Conservation (phyloP, 2,797 vertebrate species). For the Myotis vivesi region DNA sequence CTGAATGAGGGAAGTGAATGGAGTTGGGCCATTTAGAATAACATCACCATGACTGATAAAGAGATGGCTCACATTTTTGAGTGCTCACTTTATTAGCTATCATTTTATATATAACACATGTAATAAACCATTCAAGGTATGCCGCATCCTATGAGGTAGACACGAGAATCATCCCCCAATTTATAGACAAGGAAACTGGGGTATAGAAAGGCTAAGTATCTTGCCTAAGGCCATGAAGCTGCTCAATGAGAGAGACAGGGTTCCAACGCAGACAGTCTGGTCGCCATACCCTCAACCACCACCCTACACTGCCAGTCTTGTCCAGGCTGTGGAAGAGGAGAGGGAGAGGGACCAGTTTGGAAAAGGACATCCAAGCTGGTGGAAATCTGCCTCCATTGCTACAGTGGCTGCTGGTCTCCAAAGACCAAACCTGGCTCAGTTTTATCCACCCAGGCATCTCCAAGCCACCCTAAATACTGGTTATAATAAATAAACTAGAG, state of each 20-base stretch:
- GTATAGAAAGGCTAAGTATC: not conserved
- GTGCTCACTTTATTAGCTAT: not conserved
- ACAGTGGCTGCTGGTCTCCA: not conserved
- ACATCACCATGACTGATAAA: not conserved
- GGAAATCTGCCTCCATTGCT: not conserved
- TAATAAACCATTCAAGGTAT: not conserved
- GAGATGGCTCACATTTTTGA: not conserved
- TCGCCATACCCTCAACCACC: rapidly evolving
- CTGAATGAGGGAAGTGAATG: not conserved
- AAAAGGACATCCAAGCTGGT: not conserved
- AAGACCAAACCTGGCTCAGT: not conserved
- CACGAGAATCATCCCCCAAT: not conserved
- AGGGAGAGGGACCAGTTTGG: not conserved
- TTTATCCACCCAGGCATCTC: not conserved
- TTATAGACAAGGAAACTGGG: not conserved
- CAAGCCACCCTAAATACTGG: not conserved
- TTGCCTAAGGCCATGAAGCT: not conserved
- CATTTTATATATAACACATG: not conserved
- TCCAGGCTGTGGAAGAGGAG: not conserved
- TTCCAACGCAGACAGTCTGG: not conserved
- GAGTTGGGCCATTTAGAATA: not conserved
- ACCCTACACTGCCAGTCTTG: not conserved
- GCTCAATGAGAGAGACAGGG: not conserved
- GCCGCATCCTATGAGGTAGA: not conserved
- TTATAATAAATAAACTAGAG: not conserved